phyloP scores from a whole-genome alignment of 2,888 invertebrate species.

The Rapana venosa region DNA sequence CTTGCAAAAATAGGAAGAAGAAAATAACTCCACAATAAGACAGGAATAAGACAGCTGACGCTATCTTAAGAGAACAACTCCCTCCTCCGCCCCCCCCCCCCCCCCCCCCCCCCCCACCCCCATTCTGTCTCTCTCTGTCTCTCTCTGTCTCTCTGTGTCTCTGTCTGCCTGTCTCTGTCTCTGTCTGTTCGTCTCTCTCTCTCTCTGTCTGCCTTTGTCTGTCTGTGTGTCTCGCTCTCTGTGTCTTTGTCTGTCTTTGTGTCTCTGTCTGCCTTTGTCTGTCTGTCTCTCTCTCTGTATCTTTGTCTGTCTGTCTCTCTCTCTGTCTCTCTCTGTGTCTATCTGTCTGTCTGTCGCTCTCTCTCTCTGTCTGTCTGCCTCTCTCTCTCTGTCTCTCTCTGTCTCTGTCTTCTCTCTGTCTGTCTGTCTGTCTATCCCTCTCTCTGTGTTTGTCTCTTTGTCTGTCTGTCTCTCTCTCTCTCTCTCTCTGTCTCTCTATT shows the following conservation, averaged over 20 bases:
- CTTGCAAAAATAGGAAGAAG: too few species aligned
- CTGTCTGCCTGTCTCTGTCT: constrained; percentile 8
- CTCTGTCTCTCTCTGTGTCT: background rate
- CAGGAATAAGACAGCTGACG: too few species aligned
- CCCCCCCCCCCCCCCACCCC: too few species aligned
- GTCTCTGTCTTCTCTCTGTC: constrained; percentile 11
- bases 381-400: background rate
- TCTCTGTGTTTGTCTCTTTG: background rate
- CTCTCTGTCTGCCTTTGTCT: background rate
- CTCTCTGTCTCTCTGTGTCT: constrained; percentile 6
- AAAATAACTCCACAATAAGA: too few species aligned
- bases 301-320: background rate
- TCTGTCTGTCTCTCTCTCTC: background rate
- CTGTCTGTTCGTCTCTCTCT: background rate
- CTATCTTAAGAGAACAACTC: background rate
- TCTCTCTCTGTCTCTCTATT: background rate
- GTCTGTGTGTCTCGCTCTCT: background rate
- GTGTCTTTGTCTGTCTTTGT: background rate
- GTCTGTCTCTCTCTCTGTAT: background rate
- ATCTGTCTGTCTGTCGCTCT: background rate
- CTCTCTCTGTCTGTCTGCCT: constrained; percentile 18
- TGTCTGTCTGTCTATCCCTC: constrained; percentile 19
- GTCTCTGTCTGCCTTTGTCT: constrained; percentile 21
- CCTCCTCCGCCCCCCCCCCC: background rate
- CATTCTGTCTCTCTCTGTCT: background rate